Evolutionary conservation across 2,888 invertebrate species (phyloP).

Genomic region (Hofmannophila pseudospretella): DNA sequence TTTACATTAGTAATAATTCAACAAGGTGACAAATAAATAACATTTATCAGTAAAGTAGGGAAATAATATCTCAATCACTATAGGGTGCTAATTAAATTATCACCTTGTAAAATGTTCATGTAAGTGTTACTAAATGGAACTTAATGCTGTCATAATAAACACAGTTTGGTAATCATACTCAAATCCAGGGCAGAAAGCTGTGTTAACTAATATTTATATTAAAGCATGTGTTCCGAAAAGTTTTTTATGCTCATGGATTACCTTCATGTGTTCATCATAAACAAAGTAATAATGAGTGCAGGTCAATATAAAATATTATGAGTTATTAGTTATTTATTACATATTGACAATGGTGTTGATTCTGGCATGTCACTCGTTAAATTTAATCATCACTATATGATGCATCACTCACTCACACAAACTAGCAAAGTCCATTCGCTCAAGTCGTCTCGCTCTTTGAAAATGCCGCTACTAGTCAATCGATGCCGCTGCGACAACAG

Average conservation of each 20-base stretch:
- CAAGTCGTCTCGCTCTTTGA: too few species aligned
- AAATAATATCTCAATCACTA: constrained; percentile 1
- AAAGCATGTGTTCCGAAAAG: constrained; percentile 49
- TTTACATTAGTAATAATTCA: neutral
- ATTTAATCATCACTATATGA: too few species aligned
- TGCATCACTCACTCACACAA: too few species aligned
- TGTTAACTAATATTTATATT: constrained; percentile 42
- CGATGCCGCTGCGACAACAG: too few species aligned
- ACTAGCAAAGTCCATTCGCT: too few species aligned
- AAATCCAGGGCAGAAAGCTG: constrained; percentile 27
- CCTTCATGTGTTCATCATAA: constrained; percentile 45
- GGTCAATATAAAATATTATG: neutral
- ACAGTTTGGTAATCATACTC: constrained; percentile 18
- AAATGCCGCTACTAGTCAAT: too few species aligned
- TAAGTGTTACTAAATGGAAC: constrained; percentile 22
- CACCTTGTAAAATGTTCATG: constrained; percentile 19
- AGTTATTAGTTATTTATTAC: too few species aligned
- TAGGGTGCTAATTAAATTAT: constrained; percentile 18
- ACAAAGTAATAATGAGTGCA: constrained; percentile 23
- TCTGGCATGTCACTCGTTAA: too few species aligned
- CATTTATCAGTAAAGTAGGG: constrained; percentile 2
- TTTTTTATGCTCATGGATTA: constrained; percentile 33
- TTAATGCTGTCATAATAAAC: constrained; percentile 34
- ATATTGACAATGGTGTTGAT: too few species aligned
- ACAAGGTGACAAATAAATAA: constrained; percentile 1